These are phyloP conservation scores for Paramormyrops kingsleyae DNA, from an alignment of 2,113 vertebrate species.

Conservation along the genomic window DNA sequence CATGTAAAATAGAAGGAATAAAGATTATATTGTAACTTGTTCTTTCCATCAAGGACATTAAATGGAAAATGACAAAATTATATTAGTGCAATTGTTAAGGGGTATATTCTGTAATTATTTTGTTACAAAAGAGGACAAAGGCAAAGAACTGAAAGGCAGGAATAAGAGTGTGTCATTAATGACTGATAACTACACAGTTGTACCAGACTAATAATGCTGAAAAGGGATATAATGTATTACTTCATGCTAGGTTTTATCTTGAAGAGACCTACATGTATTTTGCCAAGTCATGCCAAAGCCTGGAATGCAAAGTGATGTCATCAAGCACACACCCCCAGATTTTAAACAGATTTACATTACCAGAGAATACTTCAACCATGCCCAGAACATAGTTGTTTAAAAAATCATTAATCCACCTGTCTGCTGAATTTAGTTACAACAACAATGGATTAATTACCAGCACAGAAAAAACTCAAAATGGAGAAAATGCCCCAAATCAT, in stretches of 20 bases:
- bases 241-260: background rate
- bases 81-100: background rate
- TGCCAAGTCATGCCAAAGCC: background rate
- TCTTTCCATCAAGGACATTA: background rate
- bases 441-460: background rate
- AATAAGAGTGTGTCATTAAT: background rate
- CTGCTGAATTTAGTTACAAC: background rate
- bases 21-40: background rate
- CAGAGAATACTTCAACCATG: background rate
- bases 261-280: background rate
- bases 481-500: background rate
- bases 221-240: background rate
- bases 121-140: background rate
- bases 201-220: background rate
- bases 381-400: background rate
- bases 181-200: background rate
- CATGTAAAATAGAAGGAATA: background rate
- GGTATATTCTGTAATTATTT: background rate
- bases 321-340: background rate
- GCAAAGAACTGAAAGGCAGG: background rate
- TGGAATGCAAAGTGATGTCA: background rate
- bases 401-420: background rate
- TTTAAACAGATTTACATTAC: background rate
- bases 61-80: background rate
- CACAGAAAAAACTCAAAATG: background rate